A percentile compares a stretch with the other conserved stretches of the same genome.
Conservation (phyloP, 2,113 vertebrate species). For the Damaliscus lunatus region DNA sequence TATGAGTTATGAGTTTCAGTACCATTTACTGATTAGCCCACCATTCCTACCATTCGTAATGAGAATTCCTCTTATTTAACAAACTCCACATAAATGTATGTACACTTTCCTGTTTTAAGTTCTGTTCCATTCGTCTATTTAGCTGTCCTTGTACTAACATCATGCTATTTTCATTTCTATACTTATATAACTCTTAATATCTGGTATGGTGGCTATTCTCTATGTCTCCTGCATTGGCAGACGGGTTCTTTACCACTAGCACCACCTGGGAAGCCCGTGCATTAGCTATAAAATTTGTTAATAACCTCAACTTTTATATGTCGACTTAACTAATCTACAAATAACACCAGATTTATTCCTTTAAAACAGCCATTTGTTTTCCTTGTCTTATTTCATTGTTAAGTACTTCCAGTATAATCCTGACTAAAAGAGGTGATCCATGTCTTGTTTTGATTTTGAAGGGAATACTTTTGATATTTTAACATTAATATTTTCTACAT, state of each 20-base stretch:
- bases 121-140: neutral
- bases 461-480: neutral
- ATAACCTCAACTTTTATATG: neutral
- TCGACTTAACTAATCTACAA: neutral
- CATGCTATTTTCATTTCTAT: neutral
- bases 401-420: neutral
- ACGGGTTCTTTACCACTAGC: neutral
- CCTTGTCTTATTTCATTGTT: neutral
- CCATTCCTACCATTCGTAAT: neutral
- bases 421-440: neutral
- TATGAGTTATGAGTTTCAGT: neutral
- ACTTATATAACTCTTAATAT: neutral
- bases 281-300: neutral
- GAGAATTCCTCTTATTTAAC: neutral
- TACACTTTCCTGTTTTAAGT: neutral
- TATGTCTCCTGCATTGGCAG: neutral
- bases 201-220: neutral
- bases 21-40: neutral
- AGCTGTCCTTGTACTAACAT: neutral
- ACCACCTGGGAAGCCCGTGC: neutral
- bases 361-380: neutral
- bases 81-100: neutral
- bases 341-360: neutral
- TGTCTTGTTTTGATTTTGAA: neutral
- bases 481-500: neutral